Evolutionary conservation across 64 coral and sea anemone species (phyloP).

Genomic region (Montipora foliosa): DNA sequence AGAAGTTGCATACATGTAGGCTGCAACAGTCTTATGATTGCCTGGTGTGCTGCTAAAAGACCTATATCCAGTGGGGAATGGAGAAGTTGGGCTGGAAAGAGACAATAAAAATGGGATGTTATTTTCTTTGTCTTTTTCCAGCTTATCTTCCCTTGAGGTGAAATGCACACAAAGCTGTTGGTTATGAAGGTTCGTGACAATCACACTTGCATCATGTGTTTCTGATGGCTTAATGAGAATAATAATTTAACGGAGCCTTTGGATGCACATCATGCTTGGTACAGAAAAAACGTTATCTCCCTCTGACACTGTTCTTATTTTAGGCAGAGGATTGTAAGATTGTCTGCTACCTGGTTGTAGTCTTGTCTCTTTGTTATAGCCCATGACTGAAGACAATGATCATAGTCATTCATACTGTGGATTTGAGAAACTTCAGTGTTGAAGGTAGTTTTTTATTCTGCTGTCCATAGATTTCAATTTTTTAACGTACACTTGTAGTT

Average conservation of each 20-base stretch:
- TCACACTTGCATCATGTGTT: not conserved
- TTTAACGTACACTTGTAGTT: not conserved
- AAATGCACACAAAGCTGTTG: not conserved
- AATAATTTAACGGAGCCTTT: not conserved
- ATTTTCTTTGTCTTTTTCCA: too few relatives aligned
- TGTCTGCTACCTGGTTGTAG: constrained; percentile 43
- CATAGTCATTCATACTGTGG: not conserved
- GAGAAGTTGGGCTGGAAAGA: too few relatives aligned
- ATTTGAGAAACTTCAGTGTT: not conserved
- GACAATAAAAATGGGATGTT: too few relatives aligned
- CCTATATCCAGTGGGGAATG: too few relatives aligned
- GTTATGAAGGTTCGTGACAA: not conserved
- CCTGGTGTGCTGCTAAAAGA: too few relatives aligned
- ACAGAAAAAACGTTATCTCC: not conserved
- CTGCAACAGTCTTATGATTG: not conserved
- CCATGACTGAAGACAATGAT: constrained; percentile 21
- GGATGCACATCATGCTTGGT: constrained; percentile 11
- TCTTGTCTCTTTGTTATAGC: constrained; percentile 49
- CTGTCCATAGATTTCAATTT: not conserved
- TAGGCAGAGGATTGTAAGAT: not conserved
- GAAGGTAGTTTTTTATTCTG: not conserved
- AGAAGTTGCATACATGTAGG: not conserved
- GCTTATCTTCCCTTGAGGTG: not conserved
- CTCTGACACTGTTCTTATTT: constrained; percentile 34
- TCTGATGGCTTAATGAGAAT: not conserved